Evolutionary conservation across 2,113 vertebrate genomes (phyloP), one percentile per base, ranked within the genome.

Genomic region (Caranx ignobilis): DNA sequence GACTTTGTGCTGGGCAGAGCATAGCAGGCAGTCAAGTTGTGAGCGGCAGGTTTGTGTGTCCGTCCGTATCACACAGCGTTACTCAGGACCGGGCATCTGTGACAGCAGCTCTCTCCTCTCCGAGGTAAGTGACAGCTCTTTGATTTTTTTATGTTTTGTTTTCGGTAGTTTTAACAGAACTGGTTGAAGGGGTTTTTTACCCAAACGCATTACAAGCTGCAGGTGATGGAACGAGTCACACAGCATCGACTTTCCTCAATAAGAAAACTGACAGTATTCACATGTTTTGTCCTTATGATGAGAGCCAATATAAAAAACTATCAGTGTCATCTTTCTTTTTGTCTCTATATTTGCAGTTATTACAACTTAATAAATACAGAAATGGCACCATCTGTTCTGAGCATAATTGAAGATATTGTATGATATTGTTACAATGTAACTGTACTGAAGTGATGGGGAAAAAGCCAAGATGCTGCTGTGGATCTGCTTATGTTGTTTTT

Each of bases 61-160:
- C 7, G 57, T 32, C 8, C 3, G 16, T 61, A 26, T 26, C 34
- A 19, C 10, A 15, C 2, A 32, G 34, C 65, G 10, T 3, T 47
- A 12, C 11, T 12, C 54, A 32, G 32, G 63, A 63, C 45, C n/a
- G 16, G 63, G 55, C 68, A 1, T 45, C 18, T 48, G 11, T 1
- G 64, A 32, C n/a, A 16, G 54, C 55, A 37, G 41, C 65, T 41
- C 1, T 43, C 64, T 32, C 21, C 57, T 13, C 0, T 1, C 5
- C 0, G 2, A 59, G 4, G 82, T 80, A 61, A 84, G 82, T 84
- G 9, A 19, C 26, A 3, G 18, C 45, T n/a, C 2, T 0, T 13
- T 11, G 26, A 26, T 26, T 31, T 54, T 45, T 31, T 1, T 19
- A 19, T 45, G 19, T 0, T 69, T 2, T 47, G 6, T 63, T 56